Evolutionary conservation across 1,140 invertebrate species (phyloP).

Genomic region (Drosophila sucinea): DNA sequence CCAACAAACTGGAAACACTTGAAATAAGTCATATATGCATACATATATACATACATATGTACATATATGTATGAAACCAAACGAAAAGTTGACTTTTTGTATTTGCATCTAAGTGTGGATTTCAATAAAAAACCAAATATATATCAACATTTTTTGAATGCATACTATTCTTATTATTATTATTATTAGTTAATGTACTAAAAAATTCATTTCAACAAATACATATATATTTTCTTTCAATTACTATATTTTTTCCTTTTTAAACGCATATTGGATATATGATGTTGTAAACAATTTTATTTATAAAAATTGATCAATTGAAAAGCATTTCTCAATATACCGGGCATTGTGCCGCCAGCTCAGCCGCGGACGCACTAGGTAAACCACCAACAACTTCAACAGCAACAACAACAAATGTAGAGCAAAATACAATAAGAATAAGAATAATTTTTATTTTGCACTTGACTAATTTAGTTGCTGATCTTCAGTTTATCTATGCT

Average conservation of each 20-base stretch:
- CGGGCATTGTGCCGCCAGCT: conserved; percentile 77
- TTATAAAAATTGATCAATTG: conserved; percentile 33
- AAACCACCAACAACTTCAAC: conserved; percentile 44
- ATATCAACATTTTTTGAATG: background rate
- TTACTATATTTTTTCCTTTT: conserved; percentile 44
- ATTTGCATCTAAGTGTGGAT: conserved; percentile 1
- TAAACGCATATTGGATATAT: conserved; percentile 42
- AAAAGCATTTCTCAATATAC: conserved; percentile 83
- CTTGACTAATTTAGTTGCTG: conserved; percentile 51
- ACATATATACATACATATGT: no score
- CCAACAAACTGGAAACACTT: background rate
- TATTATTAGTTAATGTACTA: background rate
- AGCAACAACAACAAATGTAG: conserved; percentile 25
- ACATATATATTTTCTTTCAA: conserved; percentile 6
- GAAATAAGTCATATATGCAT: background rate
- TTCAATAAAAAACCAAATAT: background rate
- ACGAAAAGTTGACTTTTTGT: background rate
- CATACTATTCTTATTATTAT: no score
- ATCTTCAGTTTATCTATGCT: conserved; percentile 44
- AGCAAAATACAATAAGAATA: conserved; percentile 8
- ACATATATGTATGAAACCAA: no score
- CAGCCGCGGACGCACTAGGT: conserved; percentile 81
- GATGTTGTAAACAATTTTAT: conserved; percentile 36
- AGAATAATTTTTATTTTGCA: conserved; percentile 38
- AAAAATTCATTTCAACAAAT: background rate